Conservation (phyloP, 2,888 invertebrate genomes). For the Yponomeuta sedellus region DNA sequence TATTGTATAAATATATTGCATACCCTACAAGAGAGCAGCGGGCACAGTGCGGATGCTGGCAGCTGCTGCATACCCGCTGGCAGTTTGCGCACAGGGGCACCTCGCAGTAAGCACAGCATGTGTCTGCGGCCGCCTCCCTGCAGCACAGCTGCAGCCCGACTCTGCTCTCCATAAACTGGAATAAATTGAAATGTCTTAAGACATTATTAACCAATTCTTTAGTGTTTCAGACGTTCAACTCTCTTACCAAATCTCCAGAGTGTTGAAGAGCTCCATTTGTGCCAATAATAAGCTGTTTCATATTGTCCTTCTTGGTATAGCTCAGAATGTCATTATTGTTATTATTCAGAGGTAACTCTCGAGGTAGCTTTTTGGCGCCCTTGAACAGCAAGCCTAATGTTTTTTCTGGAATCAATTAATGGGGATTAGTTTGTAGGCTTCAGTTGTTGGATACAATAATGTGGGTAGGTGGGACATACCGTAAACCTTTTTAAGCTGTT, state of each 20-base stretch:
- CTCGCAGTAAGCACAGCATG: slow-evolving; percentile 54
- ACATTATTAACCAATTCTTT: too few species aligned
- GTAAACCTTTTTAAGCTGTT: slow-evolving; percentile 59
- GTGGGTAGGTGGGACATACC: slow-evolving; percentile 32
- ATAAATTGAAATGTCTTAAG: slow-evolving; percentile 3
- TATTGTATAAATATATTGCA: too few species aligned
- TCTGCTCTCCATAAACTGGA: slow-evolving; percentile 17
- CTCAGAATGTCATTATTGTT: slow-evolving; percentile 21
- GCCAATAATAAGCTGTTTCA: slow-evolving; percentile 60
- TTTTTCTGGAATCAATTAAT: slow-evolving; percentile 43
- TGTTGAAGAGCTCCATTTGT: slow-evolving; percentile 51
- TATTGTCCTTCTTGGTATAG: slow-evolving; percentile 38
- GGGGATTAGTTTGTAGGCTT: too few species aligned
- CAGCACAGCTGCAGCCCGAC: slow-evolving; percentile 34
- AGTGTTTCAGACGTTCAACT: too few species aligned
- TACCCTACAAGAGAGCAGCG: slow-evolving; percentile 51
- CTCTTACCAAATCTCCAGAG: slow-evolving; percentile 43
- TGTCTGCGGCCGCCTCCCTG: slow-evolving; percentile 28
- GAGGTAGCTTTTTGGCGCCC: slow-evolving; percentile 49
- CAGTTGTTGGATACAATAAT: too few species aligned
- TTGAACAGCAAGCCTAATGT: slow-evolving; percentile 52
- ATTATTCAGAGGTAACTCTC: slow-evolving; percentile 15
- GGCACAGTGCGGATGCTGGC: slow-evolving; percentile 40
- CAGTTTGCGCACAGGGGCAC: slow-evolving; percentile 40
- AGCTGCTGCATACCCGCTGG: slow-evolving; percentile 38